phyloP scores from a whole-genome alignment of 2,113 vertebrate genomes.

The Columba janthina region DNA sequence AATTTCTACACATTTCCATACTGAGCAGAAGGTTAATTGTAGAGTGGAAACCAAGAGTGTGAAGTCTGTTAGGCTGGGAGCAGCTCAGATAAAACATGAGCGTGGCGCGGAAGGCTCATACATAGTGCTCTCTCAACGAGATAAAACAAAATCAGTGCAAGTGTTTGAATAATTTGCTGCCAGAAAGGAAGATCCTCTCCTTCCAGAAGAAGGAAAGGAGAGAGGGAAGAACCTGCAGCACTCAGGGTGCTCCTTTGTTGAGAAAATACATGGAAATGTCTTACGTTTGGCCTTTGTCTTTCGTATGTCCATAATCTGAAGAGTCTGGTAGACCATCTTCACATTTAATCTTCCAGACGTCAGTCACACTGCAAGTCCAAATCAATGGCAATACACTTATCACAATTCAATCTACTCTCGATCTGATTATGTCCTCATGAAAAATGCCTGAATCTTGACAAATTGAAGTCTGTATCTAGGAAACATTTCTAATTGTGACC shows the following conservation, averaged over 20 bases:
- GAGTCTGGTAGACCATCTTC: slow-evolving; percentile 2
- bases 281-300: slow-evolving; percentile 14
- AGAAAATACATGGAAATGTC: not conserved
- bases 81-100: not conserved
- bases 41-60: not conserved
- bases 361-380: slow-evolving; percentile 12
- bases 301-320: not conserved
- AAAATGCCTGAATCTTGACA: slow-evolving; percentile 20
- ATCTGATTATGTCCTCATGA: slow-evolving; percentile 28
- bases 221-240: not conserved
- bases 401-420: slow-evolving; percentile 52
- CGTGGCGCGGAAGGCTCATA: rapidly evolving
- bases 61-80: not conserved
- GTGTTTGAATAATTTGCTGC: not conserved
- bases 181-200: not conserved
- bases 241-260: not conserved
- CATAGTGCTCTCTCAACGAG: not conserved
- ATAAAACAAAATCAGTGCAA: not conserved
- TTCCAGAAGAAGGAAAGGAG: not conserved
- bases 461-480: slow-evolving; percentile 4
- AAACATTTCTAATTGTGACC: slow-evolving; percentile 17
- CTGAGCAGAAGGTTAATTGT: not conserved
- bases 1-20: not conserved
- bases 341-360: not conserved
- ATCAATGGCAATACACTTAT: slow-evolving; percentile 46